These are phyloP conservation scores for Melanostoma scalare DNA, from an alignment of 2,888 invertebrate species.

Conservation along the genomic window DNA sequence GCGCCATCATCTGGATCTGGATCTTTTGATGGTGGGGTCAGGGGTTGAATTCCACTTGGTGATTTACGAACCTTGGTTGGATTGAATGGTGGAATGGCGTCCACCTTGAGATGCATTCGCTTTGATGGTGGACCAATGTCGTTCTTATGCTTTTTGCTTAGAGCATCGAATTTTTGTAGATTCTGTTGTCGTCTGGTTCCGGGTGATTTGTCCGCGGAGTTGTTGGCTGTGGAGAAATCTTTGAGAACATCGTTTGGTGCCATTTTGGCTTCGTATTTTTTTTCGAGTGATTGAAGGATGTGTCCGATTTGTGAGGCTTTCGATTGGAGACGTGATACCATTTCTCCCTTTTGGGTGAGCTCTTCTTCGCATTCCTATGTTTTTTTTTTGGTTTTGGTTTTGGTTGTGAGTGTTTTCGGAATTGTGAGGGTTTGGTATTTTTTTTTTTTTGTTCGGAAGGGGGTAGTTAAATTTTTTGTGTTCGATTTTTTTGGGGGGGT, in stretches of 20 bases:
- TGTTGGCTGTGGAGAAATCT: slow-evolving; percentile 82
- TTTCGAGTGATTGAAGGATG: slow-evolving; percentile 94
- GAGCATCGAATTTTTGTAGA: slow-evolving; percentile 80
- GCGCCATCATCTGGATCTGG: slow-evolving; percentile 53
- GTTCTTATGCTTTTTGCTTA: slow-evolving; percentile 80
- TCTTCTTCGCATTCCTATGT: slow-evolving; percentile 96
- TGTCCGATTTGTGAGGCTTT: slow-evolving; percentile 98
- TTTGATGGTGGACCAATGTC: slow-evolving; percentile 81
- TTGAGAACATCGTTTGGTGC: slow-evolving; percentile 80
- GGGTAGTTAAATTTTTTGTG: not conserved
- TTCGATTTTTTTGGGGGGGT: slow-evolving; percentile 31
- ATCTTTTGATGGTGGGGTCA: slow-evolving; percentile 75
- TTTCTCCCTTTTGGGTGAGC: slow-evolving; percentile 97
- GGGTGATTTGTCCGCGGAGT: slow-evolving; percentile 81
- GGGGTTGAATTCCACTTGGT: slow-evolving; percentile 79
- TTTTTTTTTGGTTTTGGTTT: slow-evolving; percentile 54
- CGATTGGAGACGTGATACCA: slow-evolving; percentile 96
- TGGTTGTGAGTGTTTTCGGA: not conserved
- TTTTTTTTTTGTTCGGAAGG: slow-evolving; percentile 23
- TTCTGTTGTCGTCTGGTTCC: slow-evolving; percentile 80
- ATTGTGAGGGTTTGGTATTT: not conserved
- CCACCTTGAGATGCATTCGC: slow-evolving; percentile 81
- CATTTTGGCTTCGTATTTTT: slow-evolving; percentile 83
- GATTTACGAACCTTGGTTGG: slow-evolving; percentile 83
- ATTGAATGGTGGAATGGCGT: slow-evolving; percentile 82